Evolutionary conservation across 2,113 vertebrate species (phyloP).

Genomic region (Lipophrys pholis): DNA sequence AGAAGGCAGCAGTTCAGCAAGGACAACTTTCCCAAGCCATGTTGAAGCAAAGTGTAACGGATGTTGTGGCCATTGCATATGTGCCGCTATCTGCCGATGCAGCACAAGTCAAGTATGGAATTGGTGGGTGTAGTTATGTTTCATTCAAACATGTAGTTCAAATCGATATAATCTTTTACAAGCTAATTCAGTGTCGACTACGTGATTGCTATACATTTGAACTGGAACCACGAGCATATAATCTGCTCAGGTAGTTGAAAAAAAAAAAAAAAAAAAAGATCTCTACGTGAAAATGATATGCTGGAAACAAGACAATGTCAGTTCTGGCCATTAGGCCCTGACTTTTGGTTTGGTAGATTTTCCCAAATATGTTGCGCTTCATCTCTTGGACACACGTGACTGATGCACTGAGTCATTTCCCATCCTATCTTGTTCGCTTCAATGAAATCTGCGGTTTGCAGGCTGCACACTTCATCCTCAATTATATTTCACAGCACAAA

Average conservation of each 20-base stretch:
- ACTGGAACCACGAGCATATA: background rate
- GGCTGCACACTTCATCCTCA: slow-evolving; percentile 44
- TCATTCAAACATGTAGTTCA: too few species aligned
- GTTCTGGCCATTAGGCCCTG: background rate
- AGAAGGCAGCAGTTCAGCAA: too few species aligned
- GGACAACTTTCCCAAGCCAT: too few species aligned
- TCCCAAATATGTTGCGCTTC: slow-evolving; percentile 7
- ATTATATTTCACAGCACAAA: slow-evolving; percentile 48
- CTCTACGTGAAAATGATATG: background rate
- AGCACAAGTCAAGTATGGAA: too few species aligned
- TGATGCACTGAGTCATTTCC: slow-evolving; percentile 41
- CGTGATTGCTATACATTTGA: too few species aligned
- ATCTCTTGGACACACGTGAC: slow-evolving; percentile 38
- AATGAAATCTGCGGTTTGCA: slow-evolving; percentile 44
- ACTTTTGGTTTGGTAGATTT: slow-evolving; percentile 1
- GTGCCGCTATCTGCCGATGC: too few species aligned
- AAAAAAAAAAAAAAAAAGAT: background rate
- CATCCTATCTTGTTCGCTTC: slow-evolving; percentile 37
- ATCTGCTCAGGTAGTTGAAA: background rate
- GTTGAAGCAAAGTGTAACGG: too few species aligned
- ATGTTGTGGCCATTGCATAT: too few species aligned
- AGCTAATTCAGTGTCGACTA: too few species aligned
- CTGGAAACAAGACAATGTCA: slow-evolving; percentile 1
- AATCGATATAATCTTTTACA: too few species aligned
- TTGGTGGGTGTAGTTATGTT: too few species aligned